Evolutionary conservation across 1,140 invertebrate species (phyloP), one percentile per base, ranked within the genome.

Genomic region (Cepaea nemoralis): DNA sequence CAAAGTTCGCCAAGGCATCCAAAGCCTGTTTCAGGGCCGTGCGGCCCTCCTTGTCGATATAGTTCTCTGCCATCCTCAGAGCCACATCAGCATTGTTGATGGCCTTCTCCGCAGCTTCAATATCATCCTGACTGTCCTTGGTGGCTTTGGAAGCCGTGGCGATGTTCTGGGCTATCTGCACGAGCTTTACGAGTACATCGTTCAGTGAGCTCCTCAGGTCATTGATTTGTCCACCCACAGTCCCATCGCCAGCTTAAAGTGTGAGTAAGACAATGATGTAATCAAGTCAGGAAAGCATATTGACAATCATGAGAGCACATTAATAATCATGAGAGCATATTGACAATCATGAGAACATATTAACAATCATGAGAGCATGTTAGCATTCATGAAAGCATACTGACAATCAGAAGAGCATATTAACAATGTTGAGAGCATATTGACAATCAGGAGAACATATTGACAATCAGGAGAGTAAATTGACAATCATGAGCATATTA

Each of bases 1-100:
- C 97, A 90, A 97, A 96, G 90, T 96, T 94, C 66, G 94, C 93
- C 0, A 97, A 96, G 59, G 96, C 94, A 85, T 95, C 94, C 87
- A 94, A 93, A 0, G 97, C 97, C 85, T 95, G 95, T 0, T 93
- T 91, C 63, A 98, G 91, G 0, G 96, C 96, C 35, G 93, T 93
- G 33, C 93, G 93, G 5, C 96, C 97, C 88, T 97, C 96, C 0
- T 94, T 94, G 76, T 95, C 94, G 33, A 98, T 92, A 84, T 95
- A 95, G 83, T 95, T 93, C 77, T 90, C 86, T 0, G 89, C 90
- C 31, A 89, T 87, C 83, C 93, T 93, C 45, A 97, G 92, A 67
- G 95, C 93, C 66, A 94, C 94, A 81, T 94, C 93, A 50, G 95
- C 95, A 45, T 94, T 93, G 69, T 94, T 93, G 22, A 96, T 94